A percentile compares a stretch with the other conserved stretches of the same genome.
Conservation (phyloP, 2,113 vertebrate species). For the Stomatorhinus ivindoensis region DNA sequence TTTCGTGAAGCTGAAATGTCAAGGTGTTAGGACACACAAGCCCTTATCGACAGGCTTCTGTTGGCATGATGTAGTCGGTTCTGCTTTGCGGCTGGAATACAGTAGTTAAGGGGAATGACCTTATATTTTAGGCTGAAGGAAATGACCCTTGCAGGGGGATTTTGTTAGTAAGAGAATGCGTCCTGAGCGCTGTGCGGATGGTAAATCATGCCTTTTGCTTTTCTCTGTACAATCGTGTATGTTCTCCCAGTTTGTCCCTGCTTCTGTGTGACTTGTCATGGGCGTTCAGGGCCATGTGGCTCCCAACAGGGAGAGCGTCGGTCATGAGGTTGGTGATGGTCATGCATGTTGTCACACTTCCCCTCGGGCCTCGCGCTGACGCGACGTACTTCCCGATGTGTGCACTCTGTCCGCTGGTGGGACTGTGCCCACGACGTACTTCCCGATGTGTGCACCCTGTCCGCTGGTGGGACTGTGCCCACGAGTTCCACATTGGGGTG, state of each 20-base stretch:
- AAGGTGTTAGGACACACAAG: background rate
- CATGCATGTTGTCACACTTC: background rate
- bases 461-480: no score
- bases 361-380: background rate
- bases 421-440: no score
- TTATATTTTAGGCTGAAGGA: background rate
- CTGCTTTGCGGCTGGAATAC: background rate
- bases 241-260: background rate
- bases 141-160: background rate
- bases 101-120: background rate
- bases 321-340: background rate
- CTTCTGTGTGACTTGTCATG: background rate
- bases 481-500: no score
- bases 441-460: no score
- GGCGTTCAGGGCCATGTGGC: background rate
- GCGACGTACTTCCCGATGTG: no score
- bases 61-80: background rate
- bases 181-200: background rate
- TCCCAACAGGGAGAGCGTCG: background rate
- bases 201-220: background rate
- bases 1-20: background rate
- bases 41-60: background rate
- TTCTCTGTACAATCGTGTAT: background rate
- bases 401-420: no score
- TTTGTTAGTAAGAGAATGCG: background rate